Conservation (phyloP, 2,113 vertebrate genomes). For the Epinephelus moara region DNA sequence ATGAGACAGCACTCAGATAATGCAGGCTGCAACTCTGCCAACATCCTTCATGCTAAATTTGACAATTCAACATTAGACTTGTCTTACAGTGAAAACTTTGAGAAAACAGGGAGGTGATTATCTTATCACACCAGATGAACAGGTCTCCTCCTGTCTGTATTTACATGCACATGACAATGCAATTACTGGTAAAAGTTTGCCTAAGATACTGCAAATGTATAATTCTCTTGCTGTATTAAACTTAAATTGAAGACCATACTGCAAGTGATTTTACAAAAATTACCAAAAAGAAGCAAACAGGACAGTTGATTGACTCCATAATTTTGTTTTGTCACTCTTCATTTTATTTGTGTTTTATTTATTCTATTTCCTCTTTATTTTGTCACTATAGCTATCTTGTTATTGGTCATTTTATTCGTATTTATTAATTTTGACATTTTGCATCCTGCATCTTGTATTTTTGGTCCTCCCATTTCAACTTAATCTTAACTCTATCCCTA, state of each 20-base stretch:
- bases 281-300: background rate
- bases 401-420: too few species aligned
- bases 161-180: background rate
- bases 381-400: too few species aligned
- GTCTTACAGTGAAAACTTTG: slow-evolving; percentile 16
- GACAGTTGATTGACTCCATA: background rate
- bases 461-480: too few species aligned
- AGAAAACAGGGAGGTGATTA: background rate
- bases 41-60: slow-evolving; percentile 52
- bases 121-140: background rate
- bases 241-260: background rate
- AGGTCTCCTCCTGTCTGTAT: background rate
- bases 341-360: too few species aligned
- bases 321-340: too few species aligned
- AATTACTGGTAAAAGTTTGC: background rate
- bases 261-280: background rate
- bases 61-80: slow-evolving; percentile 45
- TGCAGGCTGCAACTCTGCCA: slow-evolving; percentile 14
- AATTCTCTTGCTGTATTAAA: background rate
- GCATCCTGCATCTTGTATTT: too few species aligned
- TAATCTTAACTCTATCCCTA: too few species aligned
- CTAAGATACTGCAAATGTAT: background rate
- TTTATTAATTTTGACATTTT: too few species aligned
- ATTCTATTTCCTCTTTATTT: too few species aligned
- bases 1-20: background rate